Evolutionary conservation across 2,113 vertebrate genomes (phyloP), one percentile per base, ranked within the genome.

Genomic region (Sander vitreus): DNA sequence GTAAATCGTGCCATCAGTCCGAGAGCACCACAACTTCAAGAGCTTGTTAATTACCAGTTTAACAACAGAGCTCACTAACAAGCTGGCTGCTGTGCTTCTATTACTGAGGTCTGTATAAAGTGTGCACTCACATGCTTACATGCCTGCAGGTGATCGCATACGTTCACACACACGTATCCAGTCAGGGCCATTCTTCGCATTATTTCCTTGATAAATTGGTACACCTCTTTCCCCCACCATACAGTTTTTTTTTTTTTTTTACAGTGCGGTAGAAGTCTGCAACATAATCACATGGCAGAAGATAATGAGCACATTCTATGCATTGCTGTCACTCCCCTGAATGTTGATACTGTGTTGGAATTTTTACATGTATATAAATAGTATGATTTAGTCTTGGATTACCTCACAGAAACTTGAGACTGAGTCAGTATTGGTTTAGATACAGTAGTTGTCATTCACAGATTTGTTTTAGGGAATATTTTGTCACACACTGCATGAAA

Each of bases 41-140:
- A 25, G 9, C n/a, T 60, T 60, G 58, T 82, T 88, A 78, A 88
- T 72, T 55, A 67, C 47, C 62, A 73, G 30, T 64, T 72, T 57
- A 83, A 69, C 65, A 64, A 9, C 71, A 65, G 48, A 64, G 47
- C 39, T 74, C 3, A 23, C 62, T 53, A 71, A 76, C 66, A 62
- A 73, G 58, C 71, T 66, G 64, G 15, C 23, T 50, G 60, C 39
- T 60, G 57, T 73, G 64, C 30, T 77, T 58, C 36, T 64, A 7
- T 80, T 62, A 43, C 21, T 51, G 27, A 73, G 36, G 43, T 76
- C 51, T 67, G 43, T 27, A 33, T 62, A 58, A 74, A 64, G n/a
- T 23, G 50, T 7, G 0, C 48, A 54, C n/a, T 10, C 50, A 33
- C 21, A 47, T 64, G 73, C 48, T 73, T 36, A 21, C 39, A 78